Evolutionary conservation across 1,140 invertebrate species (phyloP), one percentile per base, ranked within the genome.

Genomic region (Pseudomyrmex gracilis): DNA sequence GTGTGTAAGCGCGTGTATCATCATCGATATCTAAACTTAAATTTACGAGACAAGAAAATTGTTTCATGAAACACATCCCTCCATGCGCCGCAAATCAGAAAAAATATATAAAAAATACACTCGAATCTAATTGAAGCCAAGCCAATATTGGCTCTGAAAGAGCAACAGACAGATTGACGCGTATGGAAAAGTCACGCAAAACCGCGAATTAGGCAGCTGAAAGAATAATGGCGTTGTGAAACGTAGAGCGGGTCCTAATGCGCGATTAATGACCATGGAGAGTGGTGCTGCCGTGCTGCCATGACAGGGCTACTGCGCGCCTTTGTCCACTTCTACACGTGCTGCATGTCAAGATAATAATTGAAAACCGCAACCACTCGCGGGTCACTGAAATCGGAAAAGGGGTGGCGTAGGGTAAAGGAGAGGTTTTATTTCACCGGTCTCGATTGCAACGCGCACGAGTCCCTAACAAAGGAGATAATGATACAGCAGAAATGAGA

Each of bases 151-250:
- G 7, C 53, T 60, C 12, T 34, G 34, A 34, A 34, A 12, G 3
- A 7, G 20, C 22, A n/a, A 34, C 8, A 34, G n/a, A 34, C 8
- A 66, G 71, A 55, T 43, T 49, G 13, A 58, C 57, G 12, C 55
- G 22, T 10, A 9, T 20, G 12, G 55, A 49, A 34, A 34, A 60
- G 22, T 57, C 9, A 10, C 20, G 9, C 73, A 55, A 86, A 83
- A 84, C 57, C 86, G 60, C 60, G 83, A 77, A 89, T 89, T 89
- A 89, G 73, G 64, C 86, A 88, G 86, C 86, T 88, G 87, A 53
- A 47, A 70, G 73, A 85, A 85, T 60, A 80, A 83, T 76, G 13
- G 45, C 53, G 8, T 57, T 49, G 3, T 49, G 7, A n/a, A 60
- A 55, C 34, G 22, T 9, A 64, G 49, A 60, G 24, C 13, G 5